These are phyloP conservation scores for Dipus sagitta DNA, from an alignment of 2,797 vertebrate species.

Conservation along the genomic window DNA sequence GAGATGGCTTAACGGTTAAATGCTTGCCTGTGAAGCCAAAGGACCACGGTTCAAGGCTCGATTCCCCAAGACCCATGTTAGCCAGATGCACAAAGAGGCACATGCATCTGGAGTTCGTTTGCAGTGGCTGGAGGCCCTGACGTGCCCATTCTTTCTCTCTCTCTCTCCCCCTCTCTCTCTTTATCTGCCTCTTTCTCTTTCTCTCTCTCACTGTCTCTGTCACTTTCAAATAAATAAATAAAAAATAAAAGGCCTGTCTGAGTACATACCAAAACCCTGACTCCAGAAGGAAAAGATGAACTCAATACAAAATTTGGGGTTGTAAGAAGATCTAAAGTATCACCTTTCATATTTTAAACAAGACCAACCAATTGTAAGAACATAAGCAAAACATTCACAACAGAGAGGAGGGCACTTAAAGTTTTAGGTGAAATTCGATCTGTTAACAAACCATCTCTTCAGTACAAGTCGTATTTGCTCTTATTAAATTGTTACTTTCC, in stretches of 20 bases:
- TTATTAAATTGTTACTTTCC: not conserved
- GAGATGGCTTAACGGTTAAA: no score
- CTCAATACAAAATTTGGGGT: not conserved
- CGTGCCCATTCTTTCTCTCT: no score
- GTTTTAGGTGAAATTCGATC: slow-evolving; percentile 20
- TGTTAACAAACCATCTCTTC: not conserved
- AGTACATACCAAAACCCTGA: not conserved
- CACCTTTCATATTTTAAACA: slow-evolving; percentile 2
- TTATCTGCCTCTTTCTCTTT: no score
- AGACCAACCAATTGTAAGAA: slow-evolving; percentile 36
- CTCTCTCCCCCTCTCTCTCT: no score
- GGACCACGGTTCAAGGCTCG: no score
- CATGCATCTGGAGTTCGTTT: no score
- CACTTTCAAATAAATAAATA: no score
- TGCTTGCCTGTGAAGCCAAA: no score
- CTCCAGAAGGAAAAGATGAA: not conserved
- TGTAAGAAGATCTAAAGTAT: not conserved
- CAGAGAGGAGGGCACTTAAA: not conserved
- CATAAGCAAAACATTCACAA: not conserved
- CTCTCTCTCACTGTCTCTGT: no score
- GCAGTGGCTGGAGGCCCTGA: no score
- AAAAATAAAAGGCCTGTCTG: not conserved
- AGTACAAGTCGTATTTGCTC: not conserved
- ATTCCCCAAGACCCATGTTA: no score
- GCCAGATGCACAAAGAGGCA: no score